Evolutionary conservation across 2,113 vertebrate genomes (phyloP).

Genomic region (Dunckerocampus dactyliophorus): DNA sequence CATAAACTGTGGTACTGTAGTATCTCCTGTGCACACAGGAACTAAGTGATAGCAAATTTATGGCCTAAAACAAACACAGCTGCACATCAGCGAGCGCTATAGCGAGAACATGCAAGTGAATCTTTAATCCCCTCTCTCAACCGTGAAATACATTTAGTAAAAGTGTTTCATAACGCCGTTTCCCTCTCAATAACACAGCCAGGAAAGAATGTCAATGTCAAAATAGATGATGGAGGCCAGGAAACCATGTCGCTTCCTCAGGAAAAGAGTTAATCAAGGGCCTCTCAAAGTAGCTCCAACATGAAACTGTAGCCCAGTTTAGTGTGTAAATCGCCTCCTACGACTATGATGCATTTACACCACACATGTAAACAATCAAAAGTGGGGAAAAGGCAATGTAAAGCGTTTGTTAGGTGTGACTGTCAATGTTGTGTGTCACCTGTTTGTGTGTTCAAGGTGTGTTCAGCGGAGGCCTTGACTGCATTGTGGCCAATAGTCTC

Average conservation of each 20-base stretch:
- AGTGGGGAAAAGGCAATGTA: slow-evolving; percentile 2
- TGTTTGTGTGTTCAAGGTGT: slow-evolving; percentile 35
- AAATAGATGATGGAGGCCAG: neutral
- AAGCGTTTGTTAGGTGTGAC: slow-evolving; percentile 3
- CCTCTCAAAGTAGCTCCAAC: neutral
- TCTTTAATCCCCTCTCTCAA: neutral
- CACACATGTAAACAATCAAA: neutral
- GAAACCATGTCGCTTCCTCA: slow-evolving; percentile 35
- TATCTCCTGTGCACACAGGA: neutral
- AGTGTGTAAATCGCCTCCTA: neutral
- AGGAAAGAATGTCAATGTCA: slow-evolving; percentile 28
- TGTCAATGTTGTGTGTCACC: slow-evolving; percentile 44
- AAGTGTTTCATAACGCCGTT: neutral
- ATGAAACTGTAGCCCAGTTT: neutral
- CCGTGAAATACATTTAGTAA: neutral
- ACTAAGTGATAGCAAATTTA: slow-evolving; percentile 14
- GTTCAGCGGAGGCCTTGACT: slow-evolving; percentile 4
- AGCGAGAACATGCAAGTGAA: neutral
- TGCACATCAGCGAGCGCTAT: neutral
- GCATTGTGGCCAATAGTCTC: slow-evolving; percentile 21
- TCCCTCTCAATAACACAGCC: neutral
- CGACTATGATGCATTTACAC: neutral
- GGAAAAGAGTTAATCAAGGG: slow-evolving; percentile 13
- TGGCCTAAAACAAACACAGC: neutral
- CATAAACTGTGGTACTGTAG: neutral